A percentile compares a stretch with the other conserved stretches of the same genome.
These are phyloP conservation scores for Aporophyla lueneburgensis DNA, from an alignment of 2,888 invertebrate species.

Conservation along the genomic window DNA sequence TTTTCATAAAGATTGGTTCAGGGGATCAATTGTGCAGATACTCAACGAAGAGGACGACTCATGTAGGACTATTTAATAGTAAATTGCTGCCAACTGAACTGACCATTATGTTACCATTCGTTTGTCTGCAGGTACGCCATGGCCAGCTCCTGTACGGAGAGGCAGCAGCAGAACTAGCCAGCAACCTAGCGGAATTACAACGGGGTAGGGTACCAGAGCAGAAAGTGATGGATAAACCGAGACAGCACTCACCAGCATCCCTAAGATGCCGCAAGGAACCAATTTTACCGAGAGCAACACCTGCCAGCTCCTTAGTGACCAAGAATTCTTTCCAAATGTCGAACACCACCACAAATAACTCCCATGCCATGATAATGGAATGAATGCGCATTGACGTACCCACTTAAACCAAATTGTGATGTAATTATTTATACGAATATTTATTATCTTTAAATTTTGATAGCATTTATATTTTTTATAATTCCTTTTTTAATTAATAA, in stretches of 20 bases:
- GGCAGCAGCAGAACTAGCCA: constrained; percentile 83
- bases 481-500: constrained; percentile 27
- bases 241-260: constrained; percentile 69
- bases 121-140: constrained; percentile 75
- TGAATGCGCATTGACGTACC: constrained; percentile 7
- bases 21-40: no score
- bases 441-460: constrained; percentile 26
- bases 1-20: no score
- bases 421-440: constrained; percentile 31
- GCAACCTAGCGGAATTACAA: constrained; percentile 81
- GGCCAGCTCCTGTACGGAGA: constrained; percentile 84
- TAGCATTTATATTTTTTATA: constrained; percentile 33
- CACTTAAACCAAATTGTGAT: constrained; percentile 31
- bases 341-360: constrained; percentile 60
- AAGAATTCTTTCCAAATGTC: constrained; percentile 73
- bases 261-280: constrained; percentile 81
- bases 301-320: constrained; percentile 73
- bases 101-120: constrained; percentile 20
- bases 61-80: neutral
- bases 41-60: constrained; percentile 13
- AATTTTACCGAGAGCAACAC: constrained; percentile 73
- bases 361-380: constrained; percentile 9
- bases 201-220: constrained; percentile 74
- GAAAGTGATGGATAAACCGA: constrained; percentile 80
- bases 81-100: constrained; percentile 15